A percentile compares a stretch with the other conserved stretches of the same genome.
phyloP scores from a whole-genome alignment of 1,140 invertebrate species.

The Drosophila ficusphila region DNA sequence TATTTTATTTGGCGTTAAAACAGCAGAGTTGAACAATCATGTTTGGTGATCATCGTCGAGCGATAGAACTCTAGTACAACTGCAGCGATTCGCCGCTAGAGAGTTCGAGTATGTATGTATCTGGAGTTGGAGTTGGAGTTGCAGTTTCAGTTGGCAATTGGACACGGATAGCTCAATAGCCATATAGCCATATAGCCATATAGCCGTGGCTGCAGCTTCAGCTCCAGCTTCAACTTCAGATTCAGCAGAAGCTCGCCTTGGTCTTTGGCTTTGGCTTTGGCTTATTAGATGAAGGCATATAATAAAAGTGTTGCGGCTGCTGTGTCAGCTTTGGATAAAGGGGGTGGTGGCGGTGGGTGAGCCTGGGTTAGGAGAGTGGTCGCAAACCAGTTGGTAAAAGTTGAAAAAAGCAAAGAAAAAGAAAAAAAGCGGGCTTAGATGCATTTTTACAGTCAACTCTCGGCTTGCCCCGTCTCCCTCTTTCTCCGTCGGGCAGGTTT shows the following conservation, averaged over 20 bases:
- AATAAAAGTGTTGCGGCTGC: conserved; percentile 79
- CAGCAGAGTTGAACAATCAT: conserved; percentile 75
- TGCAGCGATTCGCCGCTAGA: conserved; percentile 5
- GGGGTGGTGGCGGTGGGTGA: not conserved
- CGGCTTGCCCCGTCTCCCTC: conserved; percentile 20
- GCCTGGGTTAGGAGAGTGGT: conserved; percentile 45
- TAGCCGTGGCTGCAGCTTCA: no score
- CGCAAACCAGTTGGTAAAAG: conserved; percentile 78
- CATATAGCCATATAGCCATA: not conserved
- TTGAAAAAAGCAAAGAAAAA: conserved; percentile 49
- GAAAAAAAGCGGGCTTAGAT: conserved; percentile 75
- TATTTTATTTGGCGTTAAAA: conserved; percentile 83
- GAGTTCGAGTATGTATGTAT: conserved; percentile 59
- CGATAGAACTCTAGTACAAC: conserved; percentile 58
- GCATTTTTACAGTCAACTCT: conserved; percentile 69
- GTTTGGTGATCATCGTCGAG: conserved; percentile 76
- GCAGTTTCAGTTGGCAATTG: conserved; percentile 54
- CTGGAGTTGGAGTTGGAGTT: conserved; percentile 36
- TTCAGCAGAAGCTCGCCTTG: conserved; percentile 45
- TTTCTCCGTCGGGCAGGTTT: conserved; percentile 21
- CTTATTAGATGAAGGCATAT: conserved; percentile 82
- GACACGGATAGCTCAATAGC: conserved; percentile 80
- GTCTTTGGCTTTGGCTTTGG: conserved; percentile 51
- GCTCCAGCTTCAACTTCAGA: conserved; percentile 15
- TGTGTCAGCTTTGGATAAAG: conserved; percentile 24